Evolutionary conservation across 2,113 vertebrate species (phyloP).

Genomic region (Ifrita kowaldi): DNA sequence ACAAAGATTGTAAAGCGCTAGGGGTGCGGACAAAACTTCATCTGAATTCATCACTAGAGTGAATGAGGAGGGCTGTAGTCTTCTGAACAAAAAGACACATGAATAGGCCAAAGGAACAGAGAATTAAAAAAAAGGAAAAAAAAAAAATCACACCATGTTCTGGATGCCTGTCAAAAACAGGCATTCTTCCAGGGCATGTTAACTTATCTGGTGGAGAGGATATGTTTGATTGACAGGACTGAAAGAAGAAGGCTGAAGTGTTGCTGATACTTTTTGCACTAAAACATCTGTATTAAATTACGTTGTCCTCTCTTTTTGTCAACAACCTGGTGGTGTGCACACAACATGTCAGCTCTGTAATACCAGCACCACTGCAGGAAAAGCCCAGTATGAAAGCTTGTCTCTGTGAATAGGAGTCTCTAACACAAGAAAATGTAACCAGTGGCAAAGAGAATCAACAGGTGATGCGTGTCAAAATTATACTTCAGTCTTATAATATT

Average conservation of each 20-base stretch:
- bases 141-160: background rate
- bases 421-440: background rate
- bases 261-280: slow-evolving; percentile 49
- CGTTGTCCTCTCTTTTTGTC: background rate
- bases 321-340: background rate
- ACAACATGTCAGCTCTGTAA: background rate
- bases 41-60: background rate
- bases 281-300: slow-evolving; percentile 53
- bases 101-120: slow-evolving; percentile 27
- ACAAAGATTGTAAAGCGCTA: background rate
- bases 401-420: background rate
- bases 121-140: background rate
- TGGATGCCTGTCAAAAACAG: slow-evolving; percentile 5
- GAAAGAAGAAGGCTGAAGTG: slow-evolving; percentile 47
- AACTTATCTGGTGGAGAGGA: slow-evolving; percentile 18
- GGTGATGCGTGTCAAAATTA: background rate
- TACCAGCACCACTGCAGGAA: background rate
- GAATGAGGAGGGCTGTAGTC: background rate
- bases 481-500: background rate
- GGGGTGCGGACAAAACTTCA: background rate
- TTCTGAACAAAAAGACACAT: background rate
- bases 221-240: slow-evolving; percentile 34
- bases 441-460: fast-evolving
- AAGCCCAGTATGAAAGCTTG: background rate
- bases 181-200: slow-evolving; percentile 48